Evolutionary conservation across 2,888 invertebrate genomes (phyloP).

Genomic region (Phyto melanocephala): DNA sequence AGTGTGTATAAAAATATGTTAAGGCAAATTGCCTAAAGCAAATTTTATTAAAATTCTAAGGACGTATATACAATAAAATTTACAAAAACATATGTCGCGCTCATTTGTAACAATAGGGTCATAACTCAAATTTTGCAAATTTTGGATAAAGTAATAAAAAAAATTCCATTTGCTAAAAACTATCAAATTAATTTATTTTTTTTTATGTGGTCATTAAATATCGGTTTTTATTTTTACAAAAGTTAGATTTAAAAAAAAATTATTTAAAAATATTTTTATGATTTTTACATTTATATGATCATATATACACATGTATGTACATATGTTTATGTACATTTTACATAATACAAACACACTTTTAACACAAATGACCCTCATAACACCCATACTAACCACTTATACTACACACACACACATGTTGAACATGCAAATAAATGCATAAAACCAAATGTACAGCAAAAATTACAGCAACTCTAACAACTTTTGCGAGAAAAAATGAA

Average conservation of each 20-base stretch:
- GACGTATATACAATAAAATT: background rate
- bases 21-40: background rate
- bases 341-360: conserved; percentile 14
- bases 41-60: conserved; percentile 49
- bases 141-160: too few relatives aligned
- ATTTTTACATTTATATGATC: background rate
- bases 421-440: background rate
- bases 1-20: background rate
- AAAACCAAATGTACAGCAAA: background rate
- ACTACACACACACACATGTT: too few relatives aligned
- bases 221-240: too few relatives aligned
- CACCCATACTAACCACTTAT: background rate
- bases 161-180: too few relatives aligned
- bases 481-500: too few relatives aligned
- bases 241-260: too few relatives aligned
- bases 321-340: background rate
- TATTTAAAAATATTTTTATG: too few relatives aligned
- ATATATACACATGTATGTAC: background rate
- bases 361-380: conserved; percentile 41
- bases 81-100: too few relatives aligned
- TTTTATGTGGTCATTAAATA: too few relatives aligned
- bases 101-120: background rate
- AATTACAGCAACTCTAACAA: too few relatives aligned
- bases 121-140: background rate
- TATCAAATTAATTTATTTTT: too few relatives aligned